A percentile compares a stretch with the other conserved stretches of the same genome.
phyloP scores from a whole-genome alignment of 2,888 invertebrate genomes.

The Agrotis puta region DNA sequence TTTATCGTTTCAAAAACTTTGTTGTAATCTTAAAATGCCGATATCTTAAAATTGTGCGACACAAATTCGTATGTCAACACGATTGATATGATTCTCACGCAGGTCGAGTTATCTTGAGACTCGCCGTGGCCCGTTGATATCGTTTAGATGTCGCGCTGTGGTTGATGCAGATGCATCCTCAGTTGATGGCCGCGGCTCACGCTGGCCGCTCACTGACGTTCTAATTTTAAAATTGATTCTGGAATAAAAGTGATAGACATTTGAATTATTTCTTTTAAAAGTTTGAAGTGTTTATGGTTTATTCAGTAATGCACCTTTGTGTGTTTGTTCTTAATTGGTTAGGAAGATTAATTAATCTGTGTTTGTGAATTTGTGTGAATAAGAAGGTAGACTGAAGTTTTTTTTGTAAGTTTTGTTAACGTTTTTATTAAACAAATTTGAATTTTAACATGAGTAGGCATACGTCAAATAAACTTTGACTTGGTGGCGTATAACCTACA shows the following conservation, averaged over 20 bases:
- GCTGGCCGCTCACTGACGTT: conserved; percentile 73
- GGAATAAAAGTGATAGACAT: neutral
- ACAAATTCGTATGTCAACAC: conserved; percentile 61
- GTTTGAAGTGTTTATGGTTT: conserved; percentile 30
- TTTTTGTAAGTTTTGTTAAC: conserved; percentile 23
- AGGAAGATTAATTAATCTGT: neutral
- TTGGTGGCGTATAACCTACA: too few relatives aligned
- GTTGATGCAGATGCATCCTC: conserved; percentile 79
- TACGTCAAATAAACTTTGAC: neutral
- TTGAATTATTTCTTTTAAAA: neutral
- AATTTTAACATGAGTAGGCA: neutral
- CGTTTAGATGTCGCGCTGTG: conserved; percentile 68
- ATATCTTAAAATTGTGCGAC: conserved; percentile 48
- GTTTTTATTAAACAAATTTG: neutral
- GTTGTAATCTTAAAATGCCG: conserved; percentile 16
- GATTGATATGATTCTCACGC: conserved; percentile 76
- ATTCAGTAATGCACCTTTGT: neutral
- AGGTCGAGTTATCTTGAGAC: conserved; percentile 76
- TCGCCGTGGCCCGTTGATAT: conserved; percentile 73
- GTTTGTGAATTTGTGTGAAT: conserved; percentile 21
- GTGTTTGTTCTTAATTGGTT: neutral
- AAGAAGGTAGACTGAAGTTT: conserved; percentile 24
- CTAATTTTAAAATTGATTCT: conserved; percentile 43
- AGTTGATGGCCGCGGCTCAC: conserved; percentile 79
- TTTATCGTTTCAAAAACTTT: conserved; percentile 34